Evolutionary conservation across 2,888 invertebrate species (phyloP).

Genomic region (Kryphioiulus occultus): DNA sequence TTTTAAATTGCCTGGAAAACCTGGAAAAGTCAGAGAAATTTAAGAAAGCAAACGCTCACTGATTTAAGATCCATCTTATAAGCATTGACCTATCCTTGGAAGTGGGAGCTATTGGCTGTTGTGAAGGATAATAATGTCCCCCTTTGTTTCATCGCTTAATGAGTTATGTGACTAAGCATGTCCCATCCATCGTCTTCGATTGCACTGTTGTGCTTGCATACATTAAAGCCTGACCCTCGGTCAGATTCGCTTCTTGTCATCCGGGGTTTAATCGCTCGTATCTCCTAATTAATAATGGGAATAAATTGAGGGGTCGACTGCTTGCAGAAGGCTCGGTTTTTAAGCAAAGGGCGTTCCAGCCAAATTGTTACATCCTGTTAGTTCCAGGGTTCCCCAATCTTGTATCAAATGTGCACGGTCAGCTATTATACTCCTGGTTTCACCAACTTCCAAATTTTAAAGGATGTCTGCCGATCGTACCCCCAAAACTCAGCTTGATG

Average conservation of each 20-base stretch:
- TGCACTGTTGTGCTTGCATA: not conserved
- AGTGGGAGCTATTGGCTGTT: not conserved
- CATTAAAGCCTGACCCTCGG: not conserved
- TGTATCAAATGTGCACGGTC: not conserved
- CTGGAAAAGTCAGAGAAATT: too few species aligned
- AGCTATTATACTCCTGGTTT: not conserved
- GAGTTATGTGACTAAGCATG: not conserved
- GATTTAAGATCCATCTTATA: not conserved
- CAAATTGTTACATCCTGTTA: not conserved
- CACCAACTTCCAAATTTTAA: not conserved
- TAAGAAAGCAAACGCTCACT: too few species aligned
- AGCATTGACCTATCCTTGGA: not conserved
- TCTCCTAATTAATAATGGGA: not conserved
- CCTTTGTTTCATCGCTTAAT: constrained; percentile 19
- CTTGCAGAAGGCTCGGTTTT: not conserved
- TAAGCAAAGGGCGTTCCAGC: not conserved
- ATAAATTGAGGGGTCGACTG: not conserved
- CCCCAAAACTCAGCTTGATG: not conserved
- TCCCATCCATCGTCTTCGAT: not conserved
- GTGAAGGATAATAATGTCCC: not conserved
- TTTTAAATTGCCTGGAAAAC: too few species aligned
- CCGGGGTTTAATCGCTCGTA: not conserved
- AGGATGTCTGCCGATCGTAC: not conserved
- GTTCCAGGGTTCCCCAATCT: not conserved
- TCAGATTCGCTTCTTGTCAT: not conserved